These are phyloP conservation scores for Piaya cayana DNA, from an alignment of 2,113 vertebrate species.

Conservation along the genomic window DNA sequence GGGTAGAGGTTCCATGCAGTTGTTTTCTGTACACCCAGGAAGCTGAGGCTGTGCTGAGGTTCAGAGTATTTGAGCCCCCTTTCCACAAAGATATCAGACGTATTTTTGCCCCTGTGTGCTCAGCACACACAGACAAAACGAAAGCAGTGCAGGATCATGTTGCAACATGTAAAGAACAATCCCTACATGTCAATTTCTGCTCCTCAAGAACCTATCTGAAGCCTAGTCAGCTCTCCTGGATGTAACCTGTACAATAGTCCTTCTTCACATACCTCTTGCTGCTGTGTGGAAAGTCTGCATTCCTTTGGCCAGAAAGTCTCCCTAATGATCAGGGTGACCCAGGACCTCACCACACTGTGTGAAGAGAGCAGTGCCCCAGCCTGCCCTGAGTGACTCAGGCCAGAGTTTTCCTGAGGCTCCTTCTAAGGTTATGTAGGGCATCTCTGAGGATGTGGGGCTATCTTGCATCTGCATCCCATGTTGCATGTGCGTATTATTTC, in stretches of 20 bases:
- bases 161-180: not conserved
- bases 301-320: not conserved
- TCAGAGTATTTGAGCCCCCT: not conserved
- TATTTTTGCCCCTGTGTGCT: not conserved
- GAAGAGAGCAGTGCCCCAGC: not conserved
- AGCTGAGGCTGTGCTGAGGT: not conserved
- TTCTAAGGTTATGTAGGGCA: rapidly evolving
- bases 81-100: rapidly evolving
- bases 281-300: rapidly evolving
- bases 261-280: not conserved
- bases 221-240: not conserved
- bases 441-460: not conserved
- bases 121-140: not conserved
- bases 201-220: rapidly evolving
- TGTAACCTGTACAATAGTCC: not conserved
- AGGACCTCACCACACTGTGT: rapidly evolving
- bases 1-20: not conserved
- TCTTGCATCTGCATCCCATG: not conserved
- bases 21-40: rapidly evolving
- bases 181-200: not conserved
- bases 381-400: not conserved
- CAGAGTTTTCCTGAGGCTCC: not conserved
- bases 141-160: rapidly evolving
- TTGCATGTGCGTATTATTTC: not conserved
- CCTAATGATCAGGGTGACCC: not conserved